A percentile compares a stretch with the other conserved stretches of the same genome.
phyloP scores from a whole-genome alignment of 2,113 vertebrate genomes.

The Nematolebias whitei region DNA sequence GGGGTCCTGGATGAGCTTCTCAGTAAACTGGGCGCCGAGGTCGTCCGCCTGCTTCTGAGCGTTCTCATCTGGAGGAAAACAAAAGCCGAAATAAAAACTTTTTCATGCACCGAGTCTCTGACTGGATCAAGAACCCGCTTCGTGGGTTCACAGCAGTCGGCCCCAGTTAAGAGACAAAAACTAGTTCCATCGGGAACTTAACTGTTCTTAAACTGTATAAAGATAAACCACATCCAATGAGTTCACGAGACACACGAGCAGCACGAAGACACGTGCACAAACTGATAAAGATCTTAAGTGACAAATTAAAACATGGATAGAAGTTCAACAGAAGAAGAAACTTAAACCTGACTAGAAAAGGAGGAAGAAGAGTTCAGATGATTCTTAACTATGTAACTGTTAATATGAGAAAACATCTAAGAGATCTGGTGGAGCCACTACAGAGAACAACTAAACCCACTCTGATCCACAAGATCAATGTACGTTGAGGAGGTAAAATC shows the following conservation, averaged over 20 bases:
- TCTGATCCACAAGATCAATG: no score
- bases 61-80: slow-evolving; percentile 85
- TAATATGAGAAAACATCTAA: no score
- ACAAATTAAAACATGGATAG: no score
- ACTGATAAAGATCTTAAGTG: no score
- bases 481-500: no score
- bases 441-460: no score
- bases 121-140: neutral
- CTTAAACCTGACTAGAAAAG: no score
- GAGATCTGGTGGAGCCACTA: no score
- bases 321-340: no score
- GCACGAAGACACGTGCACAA: neutral
- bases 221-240: neutral
- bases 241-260: neutral
- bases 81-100: neutral
- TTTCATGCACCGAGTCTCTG: neutral
- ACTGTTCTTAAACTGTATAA: neutral
- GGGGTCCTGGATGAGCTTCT: slow-evolving; percentile 90
- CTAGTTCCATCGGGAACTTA: neutral
- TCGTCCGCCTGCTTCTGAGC: slow-evolving; percentile 89
- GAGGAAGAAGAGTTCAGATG: no score
- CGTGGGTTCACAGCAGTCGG: slow-evolving; percentile 42
- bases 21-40: slow-evolving; percentile 91
- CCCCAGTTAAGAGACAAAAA: slow-evolving; percentile 12
- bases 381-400: no score